These are phyloP conservation scores for Boleophthalmus pectinirostris DNA, from an alignment of 2,113 vertebrate genomes.

Conservation along the genomic window DNA sequence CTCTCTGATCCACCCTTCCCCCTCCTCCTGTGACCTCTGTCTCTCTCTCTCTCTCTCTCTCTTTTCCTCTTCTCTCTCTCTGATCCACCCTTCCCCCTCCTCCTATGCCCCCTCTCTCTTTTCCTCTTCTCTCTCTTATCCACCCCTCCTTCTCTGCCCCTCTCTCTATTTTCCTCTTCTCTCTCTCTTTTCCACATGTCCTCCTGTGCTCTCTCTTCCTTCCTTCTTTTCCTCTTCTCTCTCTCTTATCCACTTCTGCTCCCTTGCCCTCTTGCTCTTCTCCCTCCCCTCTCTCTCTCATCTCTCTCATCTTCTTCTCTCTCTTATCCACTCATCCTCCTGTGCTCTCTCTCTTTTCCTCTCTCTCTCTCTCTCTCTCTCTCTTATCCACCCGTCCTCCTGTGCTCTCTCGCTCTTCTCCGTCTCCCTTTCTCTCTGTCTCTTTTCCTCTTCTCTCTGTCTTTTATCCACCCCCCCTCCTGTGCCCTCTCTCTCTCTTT, in stretches of 20 bases:
- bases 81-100: too few species aligned
- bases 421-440: neutral
- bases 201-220: neutral
- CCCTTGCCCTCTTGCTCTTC: too few species aligned
- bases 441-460: too few species aligned
- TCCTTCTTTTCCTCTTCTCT: too few species aligned
- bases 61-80: neutral
- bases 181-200: too few species aligned
- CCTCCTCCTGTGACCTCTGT: neutral
- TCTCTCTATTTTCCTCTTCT: neutral
- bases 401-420: neutral
- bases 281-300: neutral
- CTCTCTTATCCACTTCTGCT: too few species aligned
- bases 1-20: neutral
- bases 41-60: neutral
- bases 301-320: neutral
- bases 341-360: neutral
- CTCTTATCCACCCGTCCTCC: too few species aligned
- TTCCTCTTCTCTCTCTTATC: too few species aligned
- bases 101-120: too few species aligned
- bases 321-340: neutral
- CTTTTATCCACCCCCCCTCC: too few species aligned
- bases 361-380: too few species aligned
- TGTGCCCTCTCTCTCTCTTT: too few species aligned
- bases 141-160: neutral